phyloP scores from a whole-genome alignment of 2,797 vertebrate genomes.

The Galagoides demidoff region DNA sequence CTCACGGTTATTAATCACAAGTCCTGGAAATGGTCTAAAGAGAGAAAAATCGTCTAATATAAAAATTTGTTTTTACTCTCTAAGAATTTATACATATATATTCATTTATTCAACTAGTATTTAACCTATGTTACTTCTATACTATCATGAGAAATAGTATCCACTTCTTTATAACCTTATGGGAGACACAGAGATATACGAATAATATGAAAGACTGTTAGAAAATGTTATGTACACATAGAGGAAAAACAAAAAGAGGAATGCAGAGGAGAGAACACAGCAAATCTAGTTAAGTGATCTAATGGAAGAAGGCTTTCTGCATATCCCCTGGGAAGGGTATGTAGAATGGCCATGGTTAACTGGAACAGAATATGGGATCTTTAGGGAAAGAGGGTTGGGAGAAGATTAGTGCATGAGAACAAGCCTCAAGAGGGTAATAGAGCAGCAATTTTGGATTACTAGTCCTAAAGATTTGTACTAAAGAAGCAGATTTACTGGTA shows the following conservation, averaged over 20 bases:
- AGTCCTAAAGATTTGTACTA: neutral
- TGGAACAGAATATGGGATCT: neutral
- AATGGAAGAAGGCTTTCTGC: neutral
- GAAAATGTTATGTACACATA: neutral
- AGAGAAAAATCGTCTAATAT: conserved; percentile 40
- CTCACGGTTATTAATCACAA: conserved; percentile 90
- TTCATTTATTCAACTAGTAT: neutral
- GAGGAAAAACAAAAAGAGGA: neutral
- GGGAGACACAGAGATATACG: neutral
- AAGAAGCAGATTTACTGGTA: neutral
- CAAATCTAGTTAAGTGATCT: neutral
- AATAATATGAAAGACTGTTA: neutral
- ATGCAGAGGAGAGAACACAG: neutral
- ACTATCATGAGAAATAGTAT: neutral
- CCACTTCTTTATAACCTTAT: neutral
- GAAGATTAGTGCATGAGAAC: neutral
- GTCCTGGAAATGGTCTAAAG: conserved; percentile 89
- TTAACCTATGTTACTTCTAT: neutral
- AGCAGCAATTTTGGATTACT: neutral
- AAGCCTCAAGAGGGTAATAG: neutral
- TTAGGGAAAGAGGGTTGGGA: neutral
- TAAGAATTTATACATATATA: neutral
- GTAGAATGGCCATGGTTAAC: neutral
- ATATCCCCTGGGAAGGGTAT: neutral
- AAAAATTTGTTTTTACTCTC: neutral